phyloP scores from a whole-genome alignment of 1,140 invertebrate genomes.

The Chymomyza costata region DNA sequence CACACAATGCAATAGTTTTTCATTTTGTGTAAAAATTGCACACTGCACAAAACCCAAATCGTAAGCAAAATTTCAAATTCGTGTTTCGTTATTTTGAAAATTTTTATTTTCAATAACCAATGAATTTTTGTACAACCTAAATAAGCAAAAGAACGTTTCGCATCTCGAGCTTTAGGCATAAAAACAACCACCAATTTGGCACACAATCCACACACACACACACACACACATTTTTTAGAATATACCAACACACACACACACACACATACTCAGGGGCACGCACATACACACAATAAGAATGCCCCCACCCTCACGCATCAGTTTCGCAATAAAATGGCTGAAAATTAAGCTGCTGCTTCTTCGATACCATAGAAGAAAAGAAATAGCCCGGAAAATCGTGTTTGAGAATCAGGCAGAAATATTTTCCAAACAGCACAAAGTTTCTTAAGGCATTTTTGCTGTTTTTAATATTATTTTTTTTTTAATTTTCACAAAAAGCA shows the following conservation, averaged over 20 bases:
- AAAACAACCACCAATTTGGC: slow-evolving; percentile 56
- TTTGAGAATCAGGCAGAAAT: too few species aligned
- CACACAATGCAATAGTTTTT: slow-evolving; percentile 72
- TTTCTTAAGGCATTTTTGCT: slow-evolving; percentile 42
- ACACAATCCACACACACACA: slow-evolving; percentile 42
- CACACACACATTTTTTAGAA: slow-evolving; percentile 42
- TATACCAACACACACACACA: slow-evolving; percentile 23
- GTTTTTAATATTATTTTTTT: slow-evolving; percentile 67
- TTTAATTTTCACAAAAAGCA: slow-evolving; percentile 55
- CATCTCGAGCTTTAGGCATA: slow-evolving; percentile 46
- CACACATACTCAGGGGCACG: slow-evolving; percentile 13
- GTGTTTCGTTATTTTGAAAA: slow-evolving; percentile 50
- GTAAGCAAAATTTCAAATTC: slow-evolving; percentile 53
- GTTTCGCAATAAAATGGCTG: slow-evolving; percentile 69
- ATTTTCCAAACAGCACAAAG: slow-evolving; percentile 15
- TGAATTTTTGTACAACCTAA: slow-evolving; percentile 33
- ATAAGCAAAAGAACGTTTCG: slow-evolving; percentile 53
- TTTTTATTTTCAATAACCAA: slow-evolving; percentile 52
- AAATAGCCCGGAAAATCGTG: slow-evolving; percentile 46
- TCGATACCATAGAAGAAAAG: slow-evolving; percentile 72
- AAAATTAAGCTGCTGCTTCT: slow-evolving; percentile 72
- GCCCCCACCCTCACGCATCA: slow-evolving; percentile 47
- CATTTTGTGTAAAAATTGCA: slow-evolving; percentile 70
- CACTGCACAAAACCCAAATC: slow-evolving; percentile 39
- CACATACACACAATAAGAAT: slow-evolving; percentile 18